phyloP scores from a whole-genome alignment of 2,888 invertebrate species.

The Mythimna lalbum region DNA sequence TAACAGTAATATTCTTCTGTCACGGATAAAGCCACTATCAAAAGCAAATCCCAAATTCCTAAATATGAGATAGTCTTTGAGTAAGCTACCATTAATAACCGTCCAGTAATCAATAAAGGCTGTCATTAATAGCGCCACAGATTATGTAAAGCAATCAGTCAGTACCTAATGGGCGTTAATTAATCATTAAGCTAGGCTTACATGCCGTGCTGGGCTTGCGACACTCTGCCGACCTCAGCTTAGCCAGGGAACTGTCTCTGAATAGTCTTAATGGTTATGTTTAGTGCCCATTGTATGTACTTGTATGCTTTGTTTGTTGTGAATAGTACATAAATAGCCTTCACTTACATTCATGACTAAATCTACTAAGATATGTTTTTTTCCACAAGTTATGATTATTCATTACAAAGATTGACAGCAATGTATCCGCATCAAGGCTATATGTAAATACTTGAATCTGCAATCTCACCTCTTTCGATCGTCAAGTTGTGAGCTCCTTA shows the following conservation, averaged over 20 bases:
- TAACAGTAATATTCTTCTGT: background rate
- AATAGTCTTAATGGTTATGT: conserved; percentile 13
- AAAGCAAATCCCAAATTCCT: background rate
- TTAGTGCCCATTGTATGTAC: conserved; percentile 11
- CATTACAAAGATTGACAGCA: background rate
- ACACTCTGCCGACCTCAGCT: background rate
- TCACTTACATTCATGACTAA: background rate
- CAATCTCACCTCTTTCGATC: background rate
- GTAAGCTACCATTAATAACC: conserved; percentile 6
- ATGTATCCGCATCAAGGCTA: background rate
- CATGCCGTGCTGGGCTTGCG: background rate
- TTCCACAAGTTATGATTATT: background rate
- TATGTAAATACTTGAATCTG: background rate
- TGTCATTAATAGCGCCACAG: conserved; percentile 30
- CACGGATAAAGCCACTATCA: background rate
- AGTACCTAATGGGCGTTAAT: conserved; percentile 43
- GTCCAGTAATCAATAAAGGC: conserved; percentile 13
- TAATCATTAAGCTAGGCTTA: conserved; percentile 31
- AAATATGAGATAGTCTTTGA: background rate
- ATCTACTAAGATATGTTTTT: too few species aligned
- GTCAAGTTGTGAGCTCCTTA: too few species aligned
- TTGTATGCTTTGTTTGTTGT: background rate
- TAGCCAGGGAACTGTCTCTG: conserved; percentile 9
- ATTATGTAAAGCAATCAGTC: conserved; percentile 43
- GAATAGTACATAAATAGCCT: too few species aligned